phyloP scores from a whole-genome alignment of 2,888 invertebrate genomes.

The Drosophila emarginata region DNA sequence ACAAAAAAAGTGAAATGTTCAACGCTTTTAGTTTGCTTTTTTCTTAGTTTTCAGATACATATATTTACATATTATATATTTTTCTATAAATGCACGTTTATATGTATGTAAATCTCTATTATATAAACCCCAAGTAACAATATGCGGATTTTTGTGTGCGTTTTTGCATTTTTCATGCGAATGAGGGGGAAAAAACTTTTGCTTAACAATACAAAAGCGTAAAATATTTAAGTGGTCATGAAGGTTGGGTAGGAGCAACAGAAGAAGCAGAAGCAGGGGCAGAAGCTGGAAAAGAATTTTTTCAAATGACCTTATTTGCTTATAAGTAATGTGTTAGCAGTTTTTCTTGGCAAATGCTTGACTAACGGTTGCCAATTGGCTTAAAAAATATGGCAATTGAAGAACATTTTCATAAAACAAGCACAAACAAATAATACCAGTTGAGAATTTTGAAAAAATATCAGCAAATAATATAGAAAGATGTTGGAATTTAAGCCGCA shows the following conservation, averaged over 20 bases:
- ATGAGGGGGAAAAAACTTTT: constrained; percentile 41
- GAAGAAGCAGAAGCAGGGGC: neutral
- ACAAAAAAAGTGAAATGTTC: constrained; percentile 43
- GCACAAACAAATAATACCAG: neutral
- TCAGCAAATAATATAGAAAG: neutral
- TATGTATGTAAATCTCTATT: constrained; percentile 27
- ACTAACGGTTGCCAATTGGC: constrained; percentile 48
- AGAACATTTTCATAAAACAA: neutral
- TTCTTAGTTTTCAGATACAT: too few relatives aligned
- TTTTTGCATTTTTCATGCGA: constrained; percentile 47
- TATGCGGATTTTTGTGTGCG: constrained; percentile 26
- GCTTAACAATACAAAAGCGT: constrained; percentile 66
- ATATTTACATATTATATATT: too few relatives aligned
- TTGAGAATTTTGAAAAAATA: neutral
- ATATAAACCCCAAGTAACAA: constrained; percentile 11
- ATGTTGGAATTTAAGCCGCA: too few relatives aligned
- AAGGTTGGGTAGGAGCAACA: neutral
- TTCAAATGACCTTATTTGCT: constrained; percentile 59
- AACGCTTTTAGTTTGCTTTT: constrained; percentile 33
- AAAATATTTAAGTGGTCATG: constrained; percentile 65
- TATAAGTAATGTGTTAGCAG: constrained; percentile 58
- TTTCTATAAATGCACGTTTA: constrained; percentile 9
- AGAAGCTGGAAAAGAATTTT: neutral
- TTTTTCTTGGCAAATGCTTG: constrained; percentile 52
- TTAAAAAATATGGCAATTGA: constrained; percentile 19